phyloP scores from a whole-genome alignment of 2,113 vertebrate species.

The Amphiprion ocellaris region DNA sequence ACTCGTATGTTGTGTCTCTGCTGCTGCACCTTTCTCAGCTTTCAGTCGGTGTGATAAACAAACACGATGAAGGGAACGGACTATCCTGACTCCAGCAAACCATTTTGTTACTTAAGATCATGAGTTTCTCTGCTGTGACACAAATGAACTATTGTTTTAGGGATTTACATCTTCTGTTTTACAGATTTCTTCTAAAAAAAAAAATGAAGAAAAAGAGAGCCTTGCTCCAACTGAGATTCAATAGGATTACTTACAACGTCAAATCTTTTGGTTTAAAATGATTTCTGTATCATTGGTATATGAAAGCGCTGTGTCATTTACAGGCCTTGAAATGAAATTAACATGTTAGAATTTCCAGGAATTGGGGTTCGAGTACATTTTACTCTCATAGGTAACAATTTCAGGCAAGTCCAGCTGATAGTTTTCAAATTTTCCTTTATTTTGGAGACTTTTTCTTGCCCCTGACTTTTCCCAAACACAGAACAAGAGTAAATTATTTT shows the following conservation, averaged over 20 bases:
- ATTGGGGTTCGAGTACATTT: not conserved
- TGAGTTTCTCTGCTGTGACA: not conserved
- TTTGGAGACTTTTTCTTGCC: not conserved
- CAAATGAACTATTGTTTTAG: not conserved
- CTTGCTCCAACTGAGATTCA: too few relatives aligned
- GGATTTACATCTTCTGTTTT: not conserved
- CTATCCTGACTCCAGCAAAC: not conserved
- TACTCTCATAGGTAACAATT: not conserved
- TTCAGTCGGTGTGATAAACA: conserved; percentile 30
- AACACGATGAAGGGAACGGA: not conserved
- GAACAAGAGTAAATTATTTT: not conserved
- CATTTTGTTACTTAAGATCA: not conserved
- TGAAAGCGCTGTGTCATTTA: too few relatives aligned
- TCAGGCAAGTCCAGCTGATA: not conserved
- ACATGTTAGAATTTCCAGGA: too few relatives aligned
- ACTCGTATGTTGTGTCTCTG: conserved; percentile 15
- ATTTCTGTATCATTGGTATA: too few relatives aligned
- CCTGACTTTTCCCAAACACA: not conserved
- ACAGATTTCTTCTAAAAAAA: not conserved
- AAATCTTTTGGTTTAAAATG: too few relatives aligned
- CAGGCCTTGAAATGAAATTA: too few relatives aligned
- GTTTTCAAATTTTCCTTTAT: not conserved
- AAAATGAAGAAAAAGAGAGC: not conserved
- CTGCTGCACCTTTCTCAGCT: conserved; percentile 22
- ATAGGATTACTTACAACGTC: too few relatives aligned